phyloP scores from a whole-genome alignment of 2,797 vertebrate species.

The Chanos chanos region DNA sequence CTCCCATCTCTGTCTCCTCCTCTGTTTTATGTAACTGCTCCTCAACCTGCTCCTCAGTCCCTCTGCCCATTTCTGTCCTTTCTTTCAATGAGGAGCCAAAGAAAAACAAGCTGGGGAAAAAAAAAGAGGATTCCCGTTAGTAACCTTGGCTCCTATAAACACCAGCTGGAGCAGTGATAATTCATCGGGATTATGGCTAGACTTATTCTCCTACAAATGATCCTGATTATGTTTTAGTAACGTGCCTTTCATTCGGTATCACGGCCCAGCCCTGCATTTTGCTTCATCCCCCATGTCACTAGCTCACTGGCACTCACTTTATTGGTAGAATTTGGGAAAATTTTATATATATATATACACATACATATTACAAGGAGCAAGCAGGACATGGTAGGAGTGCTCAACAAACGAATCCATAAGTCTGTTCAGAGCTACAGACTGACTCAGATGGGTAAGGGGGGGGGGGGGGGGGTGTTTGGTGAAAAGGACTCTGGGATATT shows the following conservation, averaged over 20 bases:
- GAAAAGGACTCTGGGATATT: too few relatives aligned
- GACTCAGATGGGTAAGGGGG: too few relatives aligned
- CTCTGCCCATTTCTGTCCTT: background rate
- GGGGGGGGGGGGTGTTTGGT: too few relatives aligned
- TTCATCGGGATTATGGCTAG: constrained; percentile 6
- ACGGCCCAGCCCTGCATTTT: too few relatives aligned
- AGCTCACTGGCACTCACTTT: too few relatives aligned
- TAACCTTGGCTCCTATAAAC: constrained; percentile 4
- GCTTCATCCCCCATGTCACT: too few relatives aligned
- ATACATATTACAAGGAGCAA: too few relatives aligned
- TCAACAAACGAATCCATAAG: too few relatives aligned
- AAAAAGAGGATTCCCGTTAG: background rate
- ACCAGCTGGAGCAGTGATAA: constrained; percentile 6
- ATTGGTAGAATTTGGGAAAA: too few relatives aligned
- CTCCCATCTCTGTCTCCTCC: background rate
- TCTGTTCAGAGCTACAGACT: too few relatives aligned
- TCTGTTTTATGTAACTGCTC: background rate
- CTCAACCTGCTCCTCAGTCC: constrained; percentile 24
- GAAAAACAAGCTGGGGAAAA: background rate
- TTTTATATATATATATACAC: too few relatives aligned
- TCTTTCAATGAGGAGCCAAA: constrained; percentile 24
- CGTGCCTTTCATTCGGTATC: background rate
- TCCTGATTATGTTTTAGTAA: constrained; percentile 1
- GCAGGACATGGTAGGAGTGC: too few relatives aligned
- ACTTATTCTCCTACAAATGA: background rate